These are phyloP conservation scores for Hirtodrosophila trivittata DNA, from an alignment of 2,888 invertebrate genomes.

Conservation along the genomic window DNA sequence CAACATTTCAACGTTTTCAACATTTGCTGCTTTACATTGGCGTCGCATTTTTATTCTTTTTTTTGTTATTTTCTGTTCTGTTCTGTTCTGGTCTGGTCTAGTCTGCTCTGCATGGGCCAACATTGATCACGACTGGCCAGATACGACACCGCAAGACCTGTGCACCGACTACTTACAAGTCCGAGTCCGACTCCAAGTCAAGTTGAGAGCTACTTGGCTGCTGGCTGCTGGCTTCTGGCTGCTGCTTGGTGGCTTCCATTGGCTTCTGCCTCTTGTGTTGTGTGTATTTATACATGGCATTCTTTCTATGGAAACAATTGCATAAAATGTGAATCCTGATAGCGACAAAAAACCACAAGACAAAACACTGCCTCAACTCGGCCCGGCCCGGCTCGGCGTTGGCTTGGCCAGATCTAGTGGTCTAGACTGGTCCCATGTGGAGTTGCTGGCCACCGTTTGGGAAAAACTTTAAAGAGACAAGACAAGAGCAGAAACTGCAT, in stretches of 20 bases:
- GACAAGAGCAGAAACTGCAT: slow-evolving; percentile 27
- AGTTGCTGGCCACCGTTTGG: slow-evolving; percentile 36
- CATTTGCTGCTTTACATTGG: slow-evolving; percentile 77
- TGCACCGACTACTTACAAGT: slow-evolving; percentile 35
- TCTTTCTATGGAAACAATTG: slow-evolving; percentile 67
- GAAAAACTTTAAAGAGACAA: slow-evolving; percentile 10
- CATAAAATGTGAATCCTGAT: slow-evolving; percentile 79
- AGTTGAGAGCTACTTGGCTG: slow-evolving; percentile 58
- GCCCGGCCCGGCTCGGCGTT: not conserved
- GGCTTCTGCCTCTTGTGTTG: slow-evolving; percentile 10
- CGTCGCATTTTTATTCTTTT: slow-evolving; percentile 58
- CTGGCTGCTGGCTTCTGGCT: not conserved
- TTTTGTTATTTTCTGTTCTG: slow-evolving; percentile 27
- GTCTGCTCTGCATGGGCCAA: slow-evolving; percentile 48
- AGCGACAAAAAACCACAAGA: slow-evolving; percentile 63
- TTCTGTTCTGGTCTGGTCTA: slow-evolving; percentile 20
- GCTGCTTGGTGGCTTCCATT: not conserved
- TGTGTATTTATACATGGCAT: slow-evolving; percentile 63
- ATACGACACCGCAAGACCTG: slow-evolving; percentile 53
- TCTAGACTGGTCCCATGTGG: slow-evolving; percentile 50
- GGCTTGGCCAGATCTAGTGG: slow-evolving; percentile 15
- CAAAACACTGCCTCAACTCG: slow-evolving; percentile 34
- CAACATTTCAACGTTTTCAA: slow-evolving; percentile 66
- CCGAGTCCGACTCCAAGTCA: slow-evolving; percentile 38
- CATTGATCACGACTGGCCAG: slow-evolving; percentile 77